These are phyloP conservation scores for Drosophila melanogaster DNA, from an alignment of 1,140 invertebrate species.

Conservation along the genomic window Release_6_plus_ISO1_MT NT_037436.4:8770501-8771000, in stretches of 20 bases:
- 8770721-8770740: slow-evolving; percentile 73
- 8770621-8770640: slow-evolving; percentile 31
- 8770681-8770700: slow-evolving; percentile 45
- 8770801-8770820: slow-evolving; percentile 50
- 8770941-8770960: slow-evolving; percentile 57
- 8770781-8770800: slow-evolving; percentile 77
- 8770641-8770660: slow-evolving; percentile 63
- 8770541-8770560: slow-evolving; percentile 53
- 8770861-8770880: slow-evolving; percentile 35
- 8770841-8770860: slow-evolving; percentile 60
- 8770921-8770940: slow-evolving; percentile 56
- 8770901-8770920: slow-evolving; percentile 35
- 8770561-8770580: slow-evolving; percentile 73
- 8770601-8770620: slow-evolving; percentile 2
- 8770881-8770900: slow-evolving; percentile 63
- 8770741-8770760: slow-evolving; percentile 23
- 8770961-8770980: slow-evolving; percentile 37
- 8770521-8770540: slow-evolving; percentile 65
- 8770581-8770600: slow-evolving; percentile 71
- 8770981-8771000: slow-evolving; percentile 9
- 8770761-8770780: slow-evolving; percentile 50
- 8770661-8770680: slow-evolving; percentile 28
- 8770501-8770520: slow-evolving; percentile 48
- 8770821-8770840: slow-evolving; percentile 60
- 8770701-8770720: slow-evolving; percentile 72